Evolutionary conservation across 2,797 vertebrate genomes (phyloP), one percentile per base, ranked within the genome.

Genomic region (Anomalospiza imberbis): DNA sequence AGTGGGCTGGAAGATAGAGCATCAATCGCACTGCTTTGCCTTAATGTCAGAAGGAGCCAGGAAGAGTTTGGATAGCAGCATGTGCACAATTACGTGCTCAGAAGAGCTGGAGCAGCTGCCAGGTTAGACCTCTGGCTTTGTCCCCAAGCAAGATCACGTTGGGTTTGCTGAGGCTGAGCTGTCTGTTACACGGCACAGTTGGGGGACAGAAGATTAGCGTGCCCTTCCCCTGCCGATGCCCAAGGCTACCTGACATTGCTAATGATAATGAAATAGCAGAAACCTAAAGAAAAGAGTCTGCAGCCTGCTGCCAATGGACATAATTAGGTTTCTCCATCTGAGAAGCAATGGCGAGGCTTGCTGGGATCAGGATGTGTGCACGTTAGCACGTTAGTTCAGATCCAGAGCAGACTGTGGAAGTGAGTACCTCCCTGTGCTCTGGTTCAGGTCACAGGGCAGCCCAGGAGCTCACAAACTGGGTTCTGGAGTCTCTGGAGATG

Each of bases 101-200:
- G 70, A 91, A 77, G 79, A 94, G 88, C 93, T 60, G 68, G 55
- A 73, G 82, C 85, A 90, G 88, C 94, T 94, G 85, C 89, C 88
- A 72, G 88, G 93, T 93, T 62, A 75, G 76, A 94, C 85, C 73
- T 86, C 70, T 72, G 91, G 76, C 88, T 78, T 94, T 51, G 76
- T 90, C 93, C 90, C 66, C 4, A 0, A 53, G 88, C 76, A 48
- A 21, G 54, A 88, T 66, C 18, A 3, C 40, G 1, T 20, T 1
- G 2, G 40, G 67, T 58, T 55, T 75, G 32, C 85, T 55, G 85
- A 58, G 62, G 66, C 79, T 89, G 82, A 65, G 82, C 91, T 91
- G 78, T 44, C 50, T 65, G 79, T 48, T 68, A 8, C 14, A 6
- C 3, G 17, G 85, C 48, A 28, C 14, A 7, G 68, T 7, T 1